phyloP scores from a whole-genome alignment of 2,113 vertebrate genomes.

The Archocentrus centrarchus region DNA sequence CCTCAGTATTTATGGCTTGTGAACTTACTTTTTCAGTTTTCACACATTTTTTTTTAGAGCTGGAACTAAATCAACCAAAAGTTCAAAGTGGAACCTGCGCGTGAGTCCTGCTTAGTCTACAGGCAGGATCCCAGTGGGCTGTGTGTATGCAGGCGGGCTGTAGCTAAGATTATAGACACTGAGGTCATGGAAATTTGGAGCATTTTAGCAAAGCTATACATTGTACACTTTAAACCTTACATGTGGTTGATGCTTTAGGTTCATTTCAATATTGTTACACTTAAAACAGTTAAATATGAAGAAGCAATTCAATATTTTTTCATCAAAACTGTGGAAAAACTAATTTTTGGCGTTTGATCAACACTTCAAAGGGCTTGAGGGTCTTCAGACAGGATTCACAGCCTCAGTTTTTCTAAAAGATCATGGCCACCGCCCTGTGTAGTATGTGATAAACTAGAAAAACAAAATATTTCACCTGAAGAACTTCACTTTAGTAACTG shows the following conservation, averaged over 20 bases:
- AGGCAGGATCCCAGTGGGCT: constrained; percentile 54
- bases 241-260: not conserved
- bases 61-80: constrained; percentile 37
- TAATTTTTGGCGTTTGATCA: not conserved
- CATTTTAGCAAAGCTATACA: not conserved
- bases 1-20: constrained; percentile 58
- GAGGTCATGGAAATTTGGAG: constrained; percentile 21
- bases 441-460: constrained; percentile 29
- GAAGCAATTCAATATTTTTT: not conserved
- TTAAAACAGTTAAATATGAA: not conserved
- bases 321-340: not conserved
- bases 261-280: not conserved
- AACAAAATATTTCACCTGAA: constrained; percentile 9
- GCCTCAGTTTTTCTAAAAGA: constrained; percentile 28
- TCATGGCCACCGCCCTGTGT: not conserved
- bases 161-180: constrained; percentile 15
- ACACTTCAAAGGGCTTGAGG: not conserved
- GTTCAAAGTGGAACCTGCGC: constrained; percentile 45
- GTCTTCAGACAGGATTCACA: not conserved
- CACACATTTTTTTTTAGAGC: constrained; percentile 18
- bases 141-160: constrained; percentile 22
- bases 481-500: constrained; percentile 9
- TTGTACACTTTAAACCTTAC: constrained; percentile 3
- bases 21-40: constrained; percentile 45
- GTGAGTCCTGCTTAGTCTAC: constrained; percentile 48